Conservation (phyloP, 2,113 vertebrate species). For the Carlito syrichta region DNA sequence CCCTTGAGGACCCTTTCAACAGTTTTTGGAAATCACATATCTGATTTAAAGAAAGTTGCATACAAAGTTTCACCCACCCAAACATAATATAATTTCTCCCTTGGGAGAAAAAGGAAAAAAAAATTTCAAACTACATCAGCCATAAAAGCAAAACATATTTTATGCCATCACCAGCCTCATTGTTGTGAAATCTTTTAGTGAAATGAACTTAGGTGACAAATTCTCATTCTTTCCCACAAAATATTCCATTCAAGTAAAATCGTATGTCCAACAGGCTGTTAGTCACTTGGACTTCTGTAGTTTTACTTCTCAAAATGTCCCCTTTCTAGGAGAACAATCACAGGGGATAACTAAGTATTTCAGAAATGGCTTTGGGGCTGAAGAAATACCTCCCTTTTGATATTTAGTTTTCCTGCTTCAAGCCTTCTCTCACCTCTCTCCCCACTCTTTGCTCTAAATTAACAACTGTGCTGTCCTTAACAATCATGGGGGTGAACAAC, state of each 20-base stretch:
- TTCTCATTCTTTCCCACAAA: slow-evolving; percentile 4
- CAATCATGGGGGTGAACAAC: background rate
- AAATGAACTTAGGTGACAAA: slow-evolving; percentile 42
- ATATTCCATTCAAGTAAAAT: slow-evolving; percentile 42
- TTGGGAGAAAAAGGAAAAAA: background rate
- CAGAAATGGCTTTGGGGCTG: slow-evolving; percentile 31
- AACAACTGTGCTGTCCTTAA: slow-evolving; percentile 43
- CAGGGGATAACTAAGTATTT: slow-evolving; percentile 3
- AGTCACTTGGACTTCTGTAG: background rate
- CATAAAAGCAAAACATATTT: slow-evolving; percentile 41
- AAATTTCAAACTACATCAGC: slow-evolving; percentile 2
- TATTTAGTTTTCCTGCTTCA: slow-evolving; percentile 4
- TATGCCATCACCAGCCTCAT: background rate
- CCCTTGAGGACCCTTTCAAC: background rate
- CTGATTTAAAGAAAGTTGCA: slow-evolving; percentile 27
- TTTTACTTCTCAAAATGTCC: slow-evolving; percentile 32
- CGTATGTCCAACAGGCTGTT: slow-evolving; percentile 22
- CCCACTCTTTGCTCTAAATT: slow-evolving; percentile 52
- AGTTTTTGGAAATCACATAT: slow-evolving; percentile 1
- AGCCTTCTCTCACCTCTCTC: background rate
- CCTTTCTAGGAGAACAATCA: background rate
- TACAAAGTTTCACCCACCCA: slow-evolving; percentile 17
- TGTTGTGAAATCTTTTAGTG: slow-evolving; percentile 57
- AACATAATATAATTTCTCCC: slow-evolving; percentile 3
- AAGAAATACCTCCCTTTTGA: slow-evolving; percentile 1